Base-by-base conservation (phyloP, 2,888 invertebrate genomes). In the Mesorhabditis belari region DNA sequence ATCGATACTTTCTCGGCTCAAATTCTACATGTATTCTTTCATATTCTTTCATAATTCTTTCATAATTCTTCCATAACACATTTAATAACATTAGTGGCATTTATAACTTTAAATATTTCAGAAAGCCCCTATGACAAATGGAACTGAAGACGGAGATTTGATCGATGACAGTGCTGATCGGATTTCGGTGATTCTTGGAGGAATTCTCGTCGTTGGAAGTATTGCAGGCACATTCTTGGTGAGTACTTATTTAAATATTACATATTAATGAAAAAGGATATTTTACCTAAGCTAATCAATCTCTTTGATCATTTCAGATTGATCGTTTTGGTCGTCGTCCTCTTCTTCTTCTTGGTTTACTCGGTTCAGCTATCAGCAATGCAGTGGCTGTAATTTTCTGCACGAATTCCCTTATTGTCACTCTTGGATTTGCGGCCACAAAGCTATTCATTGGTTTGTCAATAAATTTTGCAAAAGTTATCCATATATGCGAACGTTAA, bases 1-100 rank as follows among this genome's bases (percentile, higher is more conserved):
- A 72, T 79, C 56, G 79, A 79, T 56, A 78, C 79, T 5, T 79
- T 74, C 65, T 77, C 77, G 4, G 58, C 77, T 3, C 73, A 77
- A 25, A 74, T 79, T 53, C 57, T 76, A 1, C 64, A 67, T 53
- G 76, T 75, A 54, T 49, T 55, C 57, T 9, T n/a, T 53, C n/a
- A 12, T 27, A n/a, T n/a, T n/a, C n/a, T n/a, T n/a, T n/a, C n/a
- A n/a, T n/a, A 19, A 23, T 2, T 23, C 19, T 57, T 3, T 23
- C 4, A n/a, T 44, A 21, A 2, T 28, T 25, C 19, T 21, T 25
- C 55, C 23, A 24, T 35, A 6, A 12, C 35, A 17, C 35, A 35
- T 35, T 17, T 35, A 6, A 12, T 6, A 35, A 17, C 17, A 35
- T 6, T 12, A 35, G 35, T 12, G 17, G 35, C 17, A 35, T 35